Evolutionary conservation across 1,140 invertebrate species (phyloP).

Genomic region (Pollicipes pollicipes): DNA sequence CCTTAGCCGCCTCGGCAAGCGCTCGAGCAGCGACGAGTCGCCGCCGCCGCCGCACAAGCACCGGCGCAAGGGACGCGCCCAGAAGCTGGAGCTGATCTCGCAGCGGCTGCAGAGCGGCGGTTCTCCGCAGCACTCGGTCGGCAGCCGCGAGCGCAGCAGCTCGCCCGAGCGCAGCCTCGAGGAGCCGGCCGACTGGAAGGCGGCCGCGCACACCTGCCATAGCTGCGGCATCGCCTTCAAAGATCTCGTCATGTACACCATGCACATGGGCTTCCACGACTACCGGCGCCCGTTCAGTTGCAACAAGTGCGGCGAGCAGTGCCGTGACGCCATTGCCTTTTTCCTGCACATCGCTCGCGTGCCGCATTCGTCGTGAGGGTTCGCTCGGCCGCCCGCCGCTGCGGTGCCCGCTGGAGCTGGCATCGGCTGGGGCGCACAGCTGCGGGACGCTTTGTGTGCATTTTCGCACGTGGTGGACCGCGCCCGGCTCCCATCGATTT

Average conservation of each 20-base stretch:
- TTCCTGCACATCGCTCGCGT: constrained; percentile 66
- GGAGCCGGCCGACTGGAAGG: neutral
- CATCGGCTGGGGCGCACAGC: no score
- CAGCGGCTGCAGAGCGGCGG: constrained; percentile 25
- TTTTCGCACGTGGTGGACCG: neutral
- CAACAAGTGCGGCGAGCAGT: constrained; percentile 76
- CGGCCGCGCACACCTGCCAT: constrained; percentile 44
- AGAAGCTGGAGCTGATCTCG: constrained; percentile 45
- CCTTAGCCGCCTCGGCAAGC: constrained; percentile 12
- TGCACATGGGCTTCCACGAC: constrained; percentile 92
- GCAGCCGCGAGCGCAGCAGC: neutral
- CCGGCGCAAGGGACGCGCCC: constrained; percentile 57
- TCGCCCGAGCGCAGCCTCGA: neutral
- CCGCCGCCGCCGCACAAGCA: constrained; percentile 32
- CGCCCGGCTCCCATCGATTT: neutral
- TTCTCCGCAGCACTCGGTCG: constrained; percentile 8
- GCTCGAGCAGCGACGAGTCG: constrained; percentile 15
- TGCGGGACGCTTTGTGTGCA: neutral
- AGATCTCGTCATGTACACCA: constrained; percentile 77
- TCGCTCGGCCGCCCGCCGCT: no score
- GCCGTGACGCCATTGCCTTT: constrained; percentile 64
- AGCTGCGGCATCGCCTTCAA: constrained; percentile 78
- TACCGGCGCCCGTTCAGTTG: constrained; percentile 79
- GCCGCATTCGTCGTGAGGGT: constrained; percentile 13
- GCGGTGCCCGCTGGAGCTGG: no score